Evolutionary conservation across 2,113 vertebrate genomes (phyloP).

Genomic region (Perca schrenkii): DNA sequence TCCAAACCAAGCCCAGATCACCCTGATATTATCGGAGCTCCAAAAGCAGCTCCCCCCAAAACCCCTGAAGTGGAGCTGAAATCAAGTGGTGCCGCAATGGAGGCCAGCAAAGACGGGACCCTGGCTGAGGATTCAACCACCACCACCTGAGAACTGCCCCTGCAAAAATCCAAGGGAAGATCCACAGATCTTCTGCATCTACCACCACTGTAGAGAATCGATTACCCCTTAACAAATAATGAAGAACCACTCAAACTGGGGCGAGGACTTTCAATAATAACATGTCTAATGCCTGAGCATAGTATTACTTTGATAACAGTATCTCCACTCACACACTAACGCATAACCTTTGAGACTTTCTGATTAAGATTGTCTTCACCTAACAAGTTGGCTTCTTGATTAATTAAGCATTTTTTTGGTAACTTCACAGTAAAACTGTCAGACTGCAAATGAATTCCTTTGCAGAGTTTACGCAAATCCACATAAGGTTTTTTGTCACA

Average conservation of each 20-base stretch:
- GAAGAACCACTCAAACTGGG: slow-evolving; percentile 67
- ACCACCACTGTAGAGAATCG: slow-evolving; percentile 78
- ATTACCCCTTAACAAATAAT: slow-evolving; percentile 67
- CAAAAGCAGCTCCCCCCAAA: slow-evolving; percentile 74
- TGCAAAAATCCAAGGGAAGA: slow-evolving; percentile 37
- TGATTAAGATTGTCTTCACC: slow-evolving; percentile 38
- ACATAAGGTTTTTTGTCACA: slow-evolving; percentile 57
- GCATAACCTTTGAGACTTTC: slow-evolving; percentile 54
- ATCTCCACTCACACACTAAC: slow-evolving; percentile 55
- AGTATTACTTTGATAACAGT: slow-evolving; percentile 46
- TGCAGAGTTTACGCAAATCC: slow-evolving; percentile 70
- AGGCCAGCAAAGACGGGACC: slow-evolving; percentile 66
- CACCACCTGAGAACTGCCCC: slow-evolving; percentile 73
- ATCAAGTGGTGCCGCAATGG: slow-evolving; percentile 50
- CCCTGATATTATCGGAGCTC: slow-evolving; percentile 57
- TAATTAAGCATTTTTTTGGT: slow-evolving; percentile 43
- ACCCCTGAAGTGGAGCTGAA: slow-evolving; percentile 80
- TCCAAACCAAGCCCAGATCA: slow-evolving; percentile 72
- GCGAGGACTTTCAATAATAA: slow-evolving; percentile 56
- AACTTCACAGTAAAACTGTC: slow-evolving; percentile 69
- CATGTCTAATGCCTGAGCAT: slow-evolving; percentile 70
- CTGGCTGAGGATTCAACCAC: slow-evolving; percentile 67
- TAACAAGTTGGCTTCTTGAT: slow-evolving; percentile 45
- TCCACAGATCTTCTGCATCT: slow-evolving; percentile 52
- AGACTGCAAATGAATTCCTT: slow-evolving; percentile 67